A percentile compares a stretch with the other conserved stretches of the same genome.
Evolutionary conservation across 2,797 vertebrate genomes (phyloP).

Genomic region (Pempheris klunzingeri): DNA sequence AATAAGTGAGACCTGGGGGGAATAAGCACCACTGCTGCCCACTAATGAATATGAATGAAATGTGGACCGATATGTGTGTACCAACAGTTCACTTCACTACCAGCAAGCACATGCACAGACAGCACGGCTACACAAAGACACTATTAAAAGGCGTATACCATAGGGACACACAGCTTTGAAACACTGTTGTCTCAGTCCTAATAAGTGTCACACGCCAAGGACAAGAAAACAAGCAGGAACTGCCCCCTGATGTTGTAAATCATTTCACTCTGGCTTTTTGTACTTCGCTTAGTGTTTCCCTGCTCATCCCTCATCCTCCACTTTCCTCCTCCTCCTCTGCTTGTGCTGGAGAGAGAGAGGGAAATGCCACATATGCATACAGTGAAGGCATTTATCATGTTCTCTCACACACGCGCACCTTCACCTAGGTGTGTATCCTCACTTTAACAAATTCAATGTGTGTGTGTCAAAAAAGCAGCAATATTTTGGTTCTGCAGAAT

Average conservation of each 20-base stretch:
- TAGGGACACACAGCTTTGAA: slow-evolving; percentile 13
- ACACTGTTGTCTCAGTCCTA: slow-evolving; percentile 40
- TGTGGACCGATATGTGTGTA: slow-evolving; percentile 33
- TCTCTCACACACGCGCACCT: slow-evolving; percentile 12
- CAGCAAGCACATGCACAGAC: slow-evolving; percentile 26
- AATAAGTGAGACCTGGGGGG: slow-evolving; percentile 58
- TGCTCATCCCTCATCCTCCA: slow-evolving; percentile 49
- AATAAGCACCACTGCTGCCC: slow-evolving; percentile 54
- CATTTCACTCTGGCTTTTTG: slow-evolving; percentile 45
- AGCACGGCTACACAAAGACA: slow-evolving; percentile 15
- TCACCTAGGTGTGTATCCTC: background rate
- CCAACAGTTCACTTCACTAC: slow-evolving; percentile 17
- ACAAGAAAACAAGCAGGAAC: slow-evolving; percentile 53
- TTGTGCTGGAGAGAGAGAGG: slow-evolving; percentile 20
- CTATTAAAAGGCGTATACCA: slow-evolving; percentile 13
- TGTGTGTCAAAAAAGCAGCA: slow-evolving; percentile 46
- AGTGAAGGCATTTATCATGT: slow-evolving; percentile 37
- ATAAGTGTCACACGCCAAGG: slow-evolving; percentile 61
- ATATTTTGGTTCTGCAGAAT: slow-evolving; percentile 25
- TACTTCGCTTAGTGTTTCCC: slow-evolving; percentile 43
- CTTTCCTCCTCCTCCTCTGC: slow-evolving; percentile 32
- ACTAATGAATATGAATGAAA: slow-evolving; percentile 77
- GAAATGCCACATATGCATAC: slow-evolving; percentile 42
- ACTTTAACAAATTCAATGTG: slow-evolving; percentile 32
- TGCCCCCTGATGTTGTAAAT: slow-evolving; percentile 50